Percentiles rank a stretch among this genome's conserved stretches.
These are phyloP conservation scores for Trematocara nigrifrons DNA, from an alignment of 2,113 vertebrate species.

Conservation along the genomic window DNA sequence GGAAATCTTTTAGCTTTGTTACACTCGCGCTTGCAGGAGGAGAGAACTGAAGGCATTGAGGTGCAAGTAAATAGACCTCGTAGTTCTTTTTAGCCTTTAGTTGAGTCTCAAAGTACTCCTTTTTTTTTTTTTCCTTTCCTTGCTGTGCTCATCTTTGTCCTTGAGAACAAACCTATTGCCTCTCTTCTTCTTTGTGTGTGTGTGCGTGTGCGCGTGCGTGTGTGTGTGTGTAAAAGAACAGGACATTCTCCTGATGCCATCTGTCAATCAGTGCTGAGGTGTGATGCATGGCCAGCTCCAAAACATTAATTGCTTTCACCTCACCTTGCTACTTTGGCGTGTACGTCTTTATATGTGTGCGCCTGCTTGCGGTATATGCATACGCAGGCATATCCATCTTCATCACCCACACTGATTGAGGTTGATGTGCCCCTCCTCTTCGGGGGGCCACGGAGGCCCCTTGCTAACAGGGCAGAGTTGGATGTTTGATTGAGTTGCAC, in stretches of 20 bases:
- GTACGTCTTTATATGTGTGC: neutral
- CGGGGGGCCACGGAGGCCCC: conserved; percentile 12
- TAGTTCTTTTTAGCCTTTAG: neutral
- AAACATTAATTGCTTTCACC: conserved; percentile 60
- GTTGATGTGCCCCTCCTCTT: conserved; percentile 57
- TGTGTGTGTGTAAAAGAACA: neutral
- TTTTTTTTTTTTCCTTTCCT: neutral
- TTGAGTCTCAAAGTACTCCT: neutral
- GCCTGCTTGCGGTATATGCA: neutral
- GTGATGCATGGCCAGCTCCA: conserved; percentile 30
- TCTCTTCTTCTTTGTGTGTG: neutral
- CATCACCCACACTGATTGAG: conserved; percentile 64
- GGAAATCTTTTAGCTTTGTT: conserved; percentile 33
- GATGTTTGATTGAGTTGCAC: conserved; percentile 67
- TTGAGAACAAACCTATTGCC: conserved; percentile 20
- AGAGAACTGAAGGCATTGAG: neutral
- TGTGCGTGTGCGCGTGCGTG: too few relatives aligned
- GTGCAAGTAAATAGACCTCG: neutral
- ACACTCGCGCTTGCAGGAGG: neutral
- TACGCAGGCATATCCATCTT: conserved; percentile 46
- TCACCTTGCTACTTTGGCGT: conserved; percentile 6
- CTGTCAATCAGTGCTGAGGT: conserved; percentile 56
- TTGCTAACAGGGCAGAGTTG: conserved; percentile 36
- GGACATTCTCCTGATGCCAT: conserved; percentile 44
- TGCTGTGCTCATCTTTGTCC: conserved; percentile 22